Evolutionary conservation across 1,140 invertebrate genomes (phyloP), one percentile per base, ranked within the genome.

Genomic region (Zaprionus inermis): DNA sequence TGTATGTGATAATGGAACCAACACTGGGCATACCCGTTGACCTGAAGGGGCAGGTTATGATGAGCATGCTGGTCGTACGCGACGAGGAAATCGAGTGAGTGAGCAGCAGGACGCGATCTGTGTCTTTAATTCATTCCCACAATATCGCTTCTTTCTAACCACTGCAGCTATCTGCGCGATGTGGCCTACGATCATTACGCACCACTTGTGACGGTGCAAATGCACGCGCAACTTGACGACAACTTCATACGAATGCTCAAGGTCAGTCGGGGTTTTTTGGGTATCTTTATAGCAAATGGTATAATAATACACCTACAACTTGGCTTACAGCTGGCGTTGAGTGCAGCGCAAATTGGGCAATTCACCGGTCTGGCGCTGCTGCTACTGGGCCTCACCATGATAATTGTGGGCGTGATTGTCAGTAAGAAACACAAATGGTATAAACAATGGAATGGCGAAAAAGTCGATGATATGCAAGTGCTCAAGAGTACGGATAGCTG

Each of bases 1-100:
- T 96, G 82, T 93, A 92, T 63, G 92, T 97, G 41, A 92, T 94
- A 22, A 81, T 97, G 51, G 96, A 97, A 92, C 96, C 96, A 34
- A 94, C 93, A 66, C 93, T 95, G 9, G 95, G 96, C 1, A 94
- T 96, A 78, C 96, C 96, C 11, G 76, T 97, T 7, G 81, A 92
- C 56, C 95, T 96, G 0, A 89, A 91, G 38, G 96, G 95, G 0
- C 93, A 94, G 61, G 88, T 96, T 16, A 96, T 97, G 93, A 94
- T 97, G 58, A 97, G 96, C 91, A 88, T 96, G 18, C 91, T 95
- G 1, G 81, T 96, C 1, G 86, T 95, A 75, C 93, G 94, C 14
- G 92, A 95, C 28, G 41, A 81, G 18, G 80, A 88, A 1, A 94
- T 96, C 14, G 91, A 90, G 95, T 95, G 92, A 82, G 82, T 85